Evolutionary conservation across 2,113 vertebrate species (phyloP).

Genomic region (Clarias batrachus): DNA sequence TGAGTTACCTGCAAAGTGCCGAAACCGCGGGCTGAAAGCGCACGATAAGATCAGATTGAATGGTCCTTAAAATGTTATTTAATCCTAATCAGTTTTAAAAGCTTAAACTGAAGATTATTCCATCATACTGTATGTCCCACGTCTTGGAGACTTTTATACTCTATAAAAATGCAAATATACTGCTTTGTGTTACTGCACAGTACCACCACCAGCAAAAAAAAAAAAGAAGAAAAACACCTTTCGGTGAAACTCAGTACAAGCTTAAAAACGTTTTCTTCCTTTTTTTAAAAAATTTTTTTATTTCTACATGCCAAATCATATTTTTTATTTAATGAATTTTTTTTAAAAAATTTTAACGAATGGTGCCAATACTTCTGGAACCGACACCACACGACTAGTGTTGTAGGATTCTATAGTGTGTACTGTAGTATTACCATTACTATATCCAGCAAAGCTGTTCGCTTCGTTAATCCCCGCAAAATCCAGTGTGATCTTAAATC

Average conservation of each 20-base stretch:
- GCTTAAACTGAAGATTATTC: conserved; percentile 32
- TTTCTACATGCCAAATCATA: too few species aligned
- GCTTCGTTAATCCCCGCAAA: neutral
- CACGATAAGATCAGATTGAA: conserved; percentile 43
- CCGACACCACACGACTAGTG: neutral
- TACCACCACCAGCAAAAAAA: neutral
- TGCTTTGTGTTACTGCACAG: conserved; percentile 9
- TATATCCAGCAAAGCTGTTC: neutral
- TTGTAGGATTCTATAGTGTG: too few species aligned
- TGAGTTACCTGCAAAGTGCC: conserved; percentile 29
- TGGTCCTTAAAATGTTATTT: conserved; percentile 28
- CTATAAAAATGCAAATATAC: neutral
- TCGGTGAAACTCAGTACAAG: neutral
- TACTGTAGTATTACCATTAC: neutral
- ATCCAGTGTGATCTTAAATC: neutral
- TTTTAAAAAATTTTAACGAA: neutral
- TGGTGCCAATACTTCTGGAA: neutral
- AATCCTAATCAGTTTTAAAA: conserved; percentile 40
- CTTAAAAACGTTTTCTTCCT: neutral
- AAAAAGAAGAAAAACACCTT: neutral
- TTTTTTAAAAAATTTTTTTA: neutral
- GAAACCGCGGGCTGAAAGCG: neutral
- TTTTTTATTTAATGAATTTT: too few species aligned
- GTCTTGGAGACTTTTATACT: neutral
- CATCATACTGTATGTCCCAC: neutral